phyloP scores from a whole-genome alignment of 1,140 invertebrate species.

The Drosophila ironensis region DNA sequence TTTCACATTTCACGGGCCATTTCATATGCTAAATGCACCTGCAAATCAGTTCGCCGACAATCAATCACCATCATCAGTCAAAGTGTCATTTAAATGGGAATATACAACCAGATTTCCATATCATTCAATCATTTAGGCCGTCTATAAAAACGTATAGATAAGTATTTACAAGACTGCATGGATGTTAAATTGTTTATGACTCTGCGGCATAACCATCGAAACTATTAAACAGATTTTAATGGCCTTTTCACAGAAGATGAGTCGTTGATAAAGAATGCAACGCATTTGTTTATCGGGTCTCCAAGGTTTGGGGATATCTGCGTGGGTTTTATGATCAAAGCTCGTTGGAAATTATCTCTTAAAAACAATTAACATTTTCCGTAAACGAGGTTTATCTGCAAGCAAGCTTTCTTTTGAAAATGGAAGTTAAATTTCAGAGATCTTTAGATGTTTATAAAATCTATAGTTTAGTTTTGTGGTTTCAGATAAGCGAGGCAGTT shows the following conservation, averaged over 20 bases:
- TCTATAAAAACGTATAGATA: slow-evolving; percentile 10
- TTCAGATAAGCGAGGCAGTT: too few species aligned
- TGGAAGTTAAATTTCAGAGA: neutral
- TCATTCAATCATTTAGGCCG: slow-evolving; percentile 10
- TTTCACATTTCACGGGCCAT: slow-evolving; percentile 14
- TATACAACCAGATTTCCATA: slow-evolving; percentile 17
- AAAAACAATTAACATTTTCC: neutral
- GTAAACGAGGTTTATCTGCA: neutral
- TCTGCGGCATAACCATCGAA: slow-evolving; percentile 1
- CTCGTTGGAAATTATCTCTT: neutral
- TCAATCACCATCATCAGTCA: slow-evolving; percentile 38
- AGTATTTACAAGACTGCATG: slow-evolving; percentile 1
- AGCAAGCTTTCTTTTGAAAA: neutral
- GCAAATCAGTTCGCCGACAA: slow-evolving; percentile 23
- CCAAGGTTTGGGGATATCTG: slow-evolving; percentile 11
- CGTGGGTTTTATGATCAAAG: neutral
- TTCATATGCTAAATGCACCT: slow-evolving; percentile 14
- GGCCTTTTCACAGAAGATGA: slow-evolving; percentile 24
- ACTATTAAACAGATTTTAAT: slow-evolving; percentile 33
- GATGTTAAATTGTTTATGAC: slow-evolving; percentile 35
- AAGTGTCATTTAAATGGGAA: slow-evolving; percentile 30
- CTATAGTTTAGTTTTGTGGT: neutral
- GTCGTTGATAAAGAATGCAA: slow-evolving; percentile 16
- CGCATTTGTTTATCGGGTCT: neutral
- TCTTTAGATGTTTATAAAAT: neutral